These are phyloP conservation scores for Euproctis similis DNA, from an alignment of 2,888 invertebrate species.

Conservation along the genomic window DNA sequence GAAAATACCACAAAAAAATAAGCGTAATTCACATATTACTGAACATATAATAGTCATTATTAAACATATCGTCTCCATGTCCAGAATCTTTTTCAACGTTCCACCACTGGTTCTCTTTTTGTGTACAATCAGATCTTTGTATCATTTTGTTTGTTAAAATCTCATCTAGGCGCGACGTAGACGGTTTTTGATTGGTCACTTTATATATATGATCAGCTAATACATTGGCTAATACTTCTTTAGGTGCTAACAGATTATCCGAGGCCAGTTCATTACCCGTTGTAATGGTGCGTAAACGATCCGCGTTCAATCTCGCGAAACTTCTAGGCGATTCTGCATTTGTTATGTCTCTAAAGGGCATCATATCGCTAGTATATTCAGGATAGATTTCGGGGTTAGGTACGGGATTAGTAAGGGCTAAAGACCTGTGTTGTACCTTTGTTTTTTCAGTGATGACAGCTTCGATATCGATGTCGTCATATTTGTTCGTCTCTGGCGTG, in stretches of 20 bases:
- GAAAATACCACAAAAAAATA: conserved; percentile 15
- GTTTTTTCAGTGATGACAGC: conserved; percentile 55
- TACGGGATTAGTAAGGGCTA: conserved; percentile 58
- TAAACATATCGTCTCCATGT: conserved; percentile 41
- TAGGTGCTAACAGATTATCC: conserved; percentile 62
- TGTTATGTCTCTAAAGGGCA: conserved; percentile 50
- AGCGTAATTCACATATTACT: conserved; percentile 32
- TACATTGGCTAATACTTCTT: conserved; percentile 62
- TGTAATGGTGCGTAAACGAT: conserved; percentile 54
- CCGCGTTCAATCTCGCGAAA: conserved; percentile 64
- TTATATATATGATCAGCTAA: conserved; percentile 68
- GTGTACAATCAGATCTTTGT: conserved; percentile 26
- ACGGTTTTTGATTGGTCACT: conserved; percentile 72
- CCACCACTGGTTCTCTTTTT: conserved; percentile 65
- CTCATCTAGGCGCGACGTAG: conserved; percentile 61
- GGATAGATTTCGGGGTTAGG: conserved; percentile 40
- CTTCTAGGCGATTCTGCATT: conserved; percentile 55
- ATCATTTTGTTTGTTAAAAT: conserved; percentile 66
- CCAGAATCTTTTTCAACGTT: conserved; percentile 46
- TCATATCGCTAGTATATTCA: conserved; percentile 20
- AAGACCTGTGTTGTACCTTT: conserved; percentile 75
- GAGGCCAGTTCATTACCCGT: conserved; percentile 46
- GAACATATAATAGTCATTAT: conserved; percentile 56
- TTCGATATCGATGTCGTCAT: conserved; percentile 56
- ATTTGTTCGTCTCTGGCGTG: conserved; percentile 53